A percentile compares a stretch with the other conserved stretches of the same genome.
Evolutionary conservation across 2,888 invertebrate genomes (phyloP).

Genomic region (Drosophila multiciliata): DNA sequence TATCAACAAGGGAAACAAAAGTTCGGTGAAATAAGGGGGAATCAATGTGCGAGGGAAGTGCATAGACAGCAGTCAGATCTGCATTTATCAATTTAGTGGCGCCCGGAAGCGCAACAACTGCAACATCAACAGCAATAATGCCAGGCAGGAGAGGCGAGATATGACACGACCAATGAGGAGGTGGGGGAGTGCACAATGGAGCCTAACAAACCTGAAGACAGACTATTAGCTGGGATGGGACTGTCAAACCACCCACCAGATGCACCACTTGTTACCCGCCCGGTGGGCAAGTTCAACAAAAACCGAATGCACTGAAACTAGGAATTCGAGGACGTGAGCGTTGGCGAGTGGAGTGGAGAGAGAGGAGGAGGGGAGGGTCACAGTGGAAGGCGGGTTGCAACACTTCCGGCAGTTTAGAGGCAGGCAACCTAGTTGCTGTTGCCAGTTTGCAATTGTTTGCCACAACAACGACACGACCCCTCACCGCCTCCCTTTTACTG

Average conservation of each 20-base stretch:
- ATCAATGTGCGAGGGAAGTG: neutral
- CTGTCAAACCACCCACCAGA: conserved; percentile 1
- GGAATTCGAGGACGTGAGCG: neutral
- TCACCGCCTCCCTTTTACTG: neutral
- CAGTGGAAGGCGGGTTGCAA: conserved; percentile 4
- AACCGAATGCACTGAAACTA: conserved; percentile 14
- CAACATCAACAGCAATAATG: conserved; percentile 50
- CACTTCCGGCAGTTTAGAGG: conserved; percentile 72
- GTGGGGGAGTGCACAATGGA: conserved; percentile 47
- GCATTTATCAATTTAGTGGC: conserved; percentile 76
- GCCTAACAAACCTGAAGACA: conserved; percentile 71
- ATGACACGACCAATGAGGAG: conserved; percentile 54
- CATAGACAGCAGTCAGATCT: conserved; percentile 29
- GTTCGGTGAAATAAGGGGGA: neutral
- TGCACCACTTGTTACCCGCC: conserved; percentile 22
- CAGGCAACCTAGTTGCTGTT: conserved; percentile 32
- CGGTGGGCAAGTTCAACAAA: conserved; percentile 32
- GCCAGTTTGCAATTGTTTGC: conserved; percentile 67
- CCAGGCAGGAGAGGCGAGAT: conserved; percentile 57
- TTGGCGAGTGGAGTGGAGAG: neutral
- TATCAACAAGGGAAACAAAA: neutral
- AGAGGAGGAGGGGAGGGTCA: neutral
- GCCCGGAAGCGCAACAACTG: conserved; percentile 64
- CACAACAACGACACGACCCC: conserved; percentile 47
- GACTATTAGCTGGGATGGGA: conserved; percentile 1